phyloP scores from a whole-genome alignment of 2,888 invertebrate genomes.

The Isoperla grammatica region DNA sequence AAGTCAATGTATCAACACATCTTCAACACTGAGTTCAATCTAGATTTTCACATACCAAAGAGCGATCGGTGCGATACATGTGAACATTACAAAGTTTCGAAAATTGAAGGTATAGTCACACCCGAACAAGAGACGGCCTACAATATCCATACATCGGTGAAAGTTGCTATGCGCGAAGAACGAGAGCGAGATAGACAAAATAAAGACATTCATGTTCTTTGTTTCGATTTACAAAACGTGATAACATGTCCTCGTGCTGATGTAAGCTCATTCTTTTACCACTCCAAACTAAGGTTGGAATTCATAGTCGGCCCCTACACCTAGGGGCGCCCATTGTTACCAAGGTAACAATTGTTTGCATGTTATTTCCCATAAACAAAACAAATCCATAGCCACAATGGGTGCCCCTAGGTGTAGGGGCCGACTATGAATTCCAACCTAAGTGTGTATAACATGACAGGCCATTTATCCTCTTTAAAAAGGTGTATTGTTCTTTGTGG shows the following conservation, averaged over 20 bases:
- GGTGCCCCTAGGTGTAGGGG: no score
- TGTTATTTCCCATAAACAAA: no score
- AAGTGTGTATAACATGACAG: not conserved
- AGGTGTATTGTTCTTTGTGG: constrained; percentile 2
- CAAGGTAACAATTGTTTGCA: no score
- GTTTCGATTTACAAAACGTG: constrained; percentile 9
- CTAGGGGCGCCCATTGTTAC: no score
- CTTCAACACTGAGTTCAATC: constrained; percentile 25
- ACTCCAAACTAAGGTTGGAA: no score
- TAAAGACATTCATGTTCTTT: not conserved
- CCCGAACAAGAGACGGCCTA: not conserved
- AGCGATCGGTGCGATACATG: constrained; percentile 26
- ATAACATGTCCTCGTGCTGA: constrained; percentile 20
- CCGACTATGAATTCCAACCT: no score
- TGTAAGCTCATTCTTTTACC: constrained; percentile 25
- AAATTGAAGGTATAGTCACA: constrained; percentile 4
- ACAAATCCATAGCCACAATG: no score
- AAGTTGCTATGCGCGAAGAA: constrained; percentile 18
- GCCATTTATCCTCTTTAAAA: not conserved
- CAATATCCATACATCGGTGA: constrained; percentile 7
- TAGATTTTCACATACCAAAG: constrained; percentile 23
- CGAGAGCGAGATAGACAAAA: not conserved
- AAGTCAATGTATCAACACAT: constrained; percentile 22
- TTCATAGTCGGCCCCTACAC: no score
- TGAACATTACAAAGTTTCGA: constrained; percentile 12